These are phyloP conservation scores for Osmerus mordax DNA, from an alignment of 2,113 vertebrate species.

Conservation along the genomic window DNA sequence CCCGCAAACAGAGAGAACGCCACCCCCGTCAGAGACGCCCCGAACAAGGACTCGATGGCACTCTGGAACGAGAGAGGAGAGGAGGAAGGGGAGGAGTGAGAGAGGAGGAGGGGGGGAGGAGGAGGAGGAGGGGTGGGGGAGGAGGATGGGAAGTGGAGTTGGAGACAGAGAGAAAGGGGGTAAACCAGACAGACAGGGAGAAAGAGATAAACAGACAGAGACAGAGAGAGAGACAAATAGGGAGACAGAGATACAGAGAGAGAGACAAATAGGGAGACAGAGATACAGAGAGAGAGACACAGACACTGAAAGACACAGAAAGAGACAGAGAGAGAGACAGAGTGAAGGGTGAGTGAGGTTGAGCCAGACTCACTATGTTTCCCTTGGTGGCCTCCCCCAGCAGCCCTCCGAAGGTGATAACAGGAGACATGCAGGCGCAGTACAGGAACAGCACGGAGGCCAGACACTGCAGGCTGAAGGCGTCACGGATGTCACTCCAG, in stretches of 20 bases:
- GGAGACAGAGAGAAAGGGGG: slow-evolving; percentile 31
- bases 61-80: slow-evolving; percentile 61
- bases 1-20: slow-evolving; percentile 92
- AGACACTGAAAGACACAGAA: neutral
- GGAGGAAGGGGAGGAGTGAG: slow-evolving; percentile 31
- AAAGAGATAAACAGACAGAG: slow-evolving; percentile 5
- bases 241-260: neutral
- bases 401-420: slow-evolving; percentile 95
- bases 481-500: slow-evolving; percentile 88
- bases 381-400: slow-evolving; percentile 92
- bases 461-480: slow-evolving; percentile 88
- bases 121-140: neutral
- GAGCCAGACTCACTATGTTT: slow-evolving; percentile 84
- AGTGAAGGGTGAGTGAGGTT: neutral
- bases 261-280: slow-evolving; percentile 25
- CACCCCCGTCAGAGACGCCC: slow-evolving; percentile 87
- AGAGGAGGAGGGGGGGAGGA: slow-evolving; percentile 27
- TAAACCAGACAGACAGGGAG: neutral
- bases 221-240: neutral
- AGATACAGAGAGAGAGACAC: neutral
- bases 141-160: slow-evolving; percentile 19
- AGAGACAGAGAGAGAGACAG: neutral
- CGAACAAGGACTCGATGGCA: slow-evolving; percentile 75
- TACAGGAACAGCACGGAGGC: slow-evolving; percentile 96
- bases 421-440: slow-evolving; percentile 98